Base-by-base conservation (phyloP, 2,797 vertebrate species). In the Rhinoraja longicauda region DNA sequence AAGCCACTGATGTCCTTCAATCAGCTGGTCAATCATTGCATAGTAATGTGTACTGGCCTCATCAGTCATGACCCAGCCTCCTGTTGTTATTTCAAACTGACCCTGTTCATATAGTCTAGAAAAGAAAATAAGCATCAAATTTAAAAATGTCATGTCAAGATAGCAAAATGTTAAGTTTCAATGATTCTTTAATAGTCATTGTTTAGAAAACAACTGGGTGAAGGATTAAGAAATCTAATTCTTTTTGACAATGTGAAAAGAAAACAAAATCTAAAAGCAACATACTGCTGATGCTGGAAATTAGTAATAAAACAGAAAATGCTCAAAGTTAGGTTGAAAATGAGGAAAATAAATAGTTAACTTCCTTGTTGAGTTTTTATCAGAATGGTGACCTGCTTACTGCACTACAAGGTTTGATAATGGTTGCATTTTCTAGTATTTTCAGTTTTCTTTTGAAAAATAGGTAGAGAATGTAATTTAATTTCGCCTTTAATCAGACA, bases 51-150 rank as follows among this genome's bases (percentile, higher is more conserved):
- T 0, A 94, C 96, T 97, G 0, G 98, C 98, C 95, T 99, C 98
- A 93, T 99, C 98, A 1, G 98, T 93, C 98, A 99, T 99, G 93
- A 99, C 98, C 98, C 98, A 99, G 93, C 98, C 98, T 64, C 98
- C 98, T 0, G 98, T 98, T 93, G 98, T 97, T 93, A 99, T 96
- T 96, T 99, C 98, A 94, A 99, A 94, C 93, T 98, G 98, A 72
- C 97, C 97, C 39, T 94, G 96, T 96, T 95, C 94, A 94, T 98
- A 93, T 94, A 99, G 96, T 77, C 98, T 99, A 95, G 36, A 84
- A 72, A 93, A 70, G 24, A 94, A 94, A 94, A 94, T 94, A 84
- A 84, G 15, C 5, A 7, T 13, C 95, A 1, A 94, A 59, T 93
- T 95, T 93, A 94, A 29, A 93, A 93, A 77, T 5, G 32, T 64